Evolutionary conservation across 2,113 vertebrate species (phyloP).

Genomic region (Oxyruncus cristatus): DNA sequence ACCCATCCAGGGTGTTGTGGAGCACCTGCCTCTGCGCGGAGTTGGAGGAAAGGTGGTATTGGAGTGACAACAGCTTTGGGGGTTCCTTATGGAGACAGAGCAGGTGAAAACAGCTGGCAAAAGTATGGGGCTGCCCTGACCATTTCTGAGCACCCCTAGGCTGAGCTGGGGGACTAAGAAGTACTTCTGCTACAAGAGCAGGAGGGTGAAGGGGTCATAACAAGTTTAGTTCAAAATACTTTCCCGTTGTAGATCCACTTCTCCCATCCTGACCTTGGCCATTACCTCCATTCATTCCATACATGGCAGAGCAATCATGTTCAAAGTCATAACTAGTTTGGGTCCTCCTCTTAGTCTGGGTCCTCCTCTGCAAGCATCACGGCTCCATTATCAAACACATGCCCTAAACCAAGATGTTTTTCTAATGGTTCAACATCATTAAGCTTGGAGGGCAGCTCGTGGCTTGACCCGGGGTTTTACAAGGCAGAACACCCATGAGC

Average conservation of each 20-base stretch:
- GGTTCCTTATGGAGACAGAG: rapidly evolving
- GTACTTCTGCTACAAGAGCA: background rate
- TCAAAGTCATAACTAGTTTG: background rate
- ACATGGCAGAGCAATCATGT: background rate
- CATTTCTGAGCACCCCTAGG: rapidly evolving
- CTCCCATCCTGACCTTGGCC: background rate
- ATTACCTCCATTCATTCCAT: background rate
- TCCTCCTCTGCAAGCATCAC: background rate
- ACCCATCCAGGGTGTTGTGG: background rate
- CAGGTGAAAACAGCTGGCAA: background rate
- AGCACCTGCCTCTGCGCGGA: background rate
- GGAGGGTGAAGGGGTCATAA: background rate
- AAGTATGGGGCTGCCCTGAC: rapidly evolving
- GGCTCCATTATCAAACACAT: background rate
- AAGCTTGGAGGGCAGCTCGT: background rate
- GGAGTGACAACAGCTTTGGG: background rate
- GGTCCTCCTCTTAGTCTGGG: background rate
- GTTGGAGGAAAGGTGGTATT: background rate
- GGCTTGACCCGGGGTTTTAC: background rate
- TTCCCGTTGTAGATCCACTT: background rate
- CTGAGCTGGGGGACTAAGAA: background rate
- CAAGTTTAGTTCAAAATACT: background rate
- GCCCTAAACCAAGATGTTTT: background rate
- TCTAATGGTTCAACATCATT: background rate
- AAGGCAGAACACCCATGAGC: background rate